phyloP scores from a whole-genome alignment of 2,797 vertebrate genomes.

The Arrhamphus sclerolepis region DNA sequence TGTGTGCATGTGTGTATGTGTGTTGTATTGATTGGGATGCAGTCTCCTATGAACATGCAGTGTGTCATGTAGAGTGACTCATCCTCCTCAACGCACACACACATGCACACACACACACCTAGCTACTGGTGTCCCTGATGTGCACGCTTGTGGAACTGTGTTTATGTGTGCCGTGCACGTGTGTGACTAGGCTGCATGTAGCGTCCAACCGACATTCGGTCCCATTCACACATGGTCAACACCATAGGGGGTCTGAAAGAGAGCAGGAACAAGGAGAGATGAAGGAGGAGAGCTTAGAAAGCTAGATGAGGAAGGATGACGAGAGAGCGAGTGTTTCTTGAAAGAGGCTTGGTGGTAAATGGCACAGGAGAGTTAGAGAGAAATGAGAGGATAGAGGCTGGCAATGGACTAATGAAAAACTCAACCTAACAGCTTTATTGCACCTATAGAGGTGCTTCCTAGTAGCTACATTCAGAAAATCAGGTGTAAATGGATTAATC shows the following conservation, averaged over 20 bases:
- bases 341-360: constrained; percentile 60
- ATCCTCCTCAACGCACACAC: constrained; percentile 57
- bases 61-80: constrained; percentile 72
- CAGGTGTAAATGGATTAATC: constrained; percentile 63
- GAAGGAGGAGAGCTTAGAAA: constrained; percentile 36
- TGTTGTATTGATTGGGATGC: constrained; percentile 62
- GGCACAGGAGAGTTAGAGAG: constrained; percentile 49
- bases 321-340: constrained; percentile 55
- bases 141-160: background rate
- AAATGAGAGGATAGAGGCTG: constrained; percentile 64
- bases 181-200: constrained; percentile 28
- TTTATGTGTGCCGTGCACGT: constrained; percentile 22
- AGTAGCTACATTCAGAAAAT: constrained; percentile 58
- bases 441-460: constrained; percentile 66
- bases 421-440: constrained; percentile 69
- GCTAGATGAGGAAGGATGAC: constrained; percentile 56
- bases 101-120: constrained; percentile 10
- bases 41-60: constrained; percentile 47
- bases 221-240: constrained; percentile 71
- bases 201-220: constrained; percentile 64
- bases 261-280: constrained; percentile 28
- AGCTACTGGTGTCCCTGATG: constrained; percentile 14
- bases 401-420: constrained; percentile 52
- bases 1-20: constrained; percentile 34
- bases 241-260: constrained; percentile 49